These are phyloP conservation scores for Amiota minor DNA, from an alignment of 2,888 invertebrate genomes.

Conservation along the genomic window DNA sequence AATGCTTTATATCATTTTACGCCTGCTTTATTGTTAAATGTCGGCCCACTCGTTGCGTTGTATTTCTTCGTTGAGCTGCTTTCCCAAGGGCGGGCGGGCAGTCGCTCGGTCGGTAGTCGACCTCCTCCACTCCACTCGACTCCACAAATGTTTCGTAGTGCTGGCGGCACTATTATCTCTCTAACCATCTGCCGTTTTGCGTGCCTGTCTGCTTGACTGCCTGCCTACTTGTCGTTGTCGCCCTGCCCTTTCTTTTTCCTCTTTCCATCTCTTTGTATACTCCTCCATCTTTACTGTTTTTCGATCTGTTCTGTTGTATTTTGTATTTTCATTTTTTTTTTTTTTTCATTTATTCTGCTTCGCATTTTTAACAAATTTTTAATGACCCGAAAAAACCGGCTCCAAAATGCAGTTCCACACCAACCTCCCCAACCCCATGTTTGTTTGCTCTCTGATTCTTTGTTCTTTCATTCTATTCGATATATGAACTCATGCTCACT, in stretches of 20 bases:
- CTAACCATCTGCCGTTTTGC: constrained; percentile 13
- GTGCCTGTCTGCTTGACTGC: neutral
- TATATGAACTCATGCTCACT: too few species aligned
- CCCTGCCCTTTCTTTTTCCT: too few species aligned
- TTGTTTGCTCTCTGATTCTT: neutral
- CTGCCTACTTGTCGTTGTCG: too few species aligned
- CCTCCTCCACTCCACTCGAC: too few species aligned
- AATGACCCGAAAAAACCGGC: constrained; percentile 26
- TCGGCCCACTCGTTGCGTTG: constrained; percentile 1
- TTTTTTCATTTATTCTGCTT: neutral
- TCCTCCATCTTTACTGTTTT: too few species aligned
- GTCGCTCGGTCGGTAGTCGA: too few species aligned
- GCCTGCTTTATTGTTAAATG: neutral
- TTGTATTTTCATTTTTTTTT: too few species aligned
- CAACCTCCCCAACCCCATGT: neutral
- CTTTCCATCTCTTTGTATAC: too few species aligned
- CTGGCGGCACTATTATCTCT: neutral
- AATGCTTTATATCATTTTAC: neutral
- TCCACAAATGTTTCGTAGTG: neutral
- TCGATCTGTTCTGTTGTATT: too few species aligned
- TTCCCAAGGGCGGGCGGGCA: neutral
- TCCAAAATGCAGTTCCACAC: constrained; percentile 3
- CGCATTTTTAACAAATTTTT: constrained; percentile 25
- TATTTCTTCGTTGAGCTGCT: neutral
- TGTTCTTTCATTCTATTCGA: neutral